Evolutionary conservation across 2,113 vertebrate genomes (phyloP).

Genomic region (Microcebus ravelobensis): DNA sequence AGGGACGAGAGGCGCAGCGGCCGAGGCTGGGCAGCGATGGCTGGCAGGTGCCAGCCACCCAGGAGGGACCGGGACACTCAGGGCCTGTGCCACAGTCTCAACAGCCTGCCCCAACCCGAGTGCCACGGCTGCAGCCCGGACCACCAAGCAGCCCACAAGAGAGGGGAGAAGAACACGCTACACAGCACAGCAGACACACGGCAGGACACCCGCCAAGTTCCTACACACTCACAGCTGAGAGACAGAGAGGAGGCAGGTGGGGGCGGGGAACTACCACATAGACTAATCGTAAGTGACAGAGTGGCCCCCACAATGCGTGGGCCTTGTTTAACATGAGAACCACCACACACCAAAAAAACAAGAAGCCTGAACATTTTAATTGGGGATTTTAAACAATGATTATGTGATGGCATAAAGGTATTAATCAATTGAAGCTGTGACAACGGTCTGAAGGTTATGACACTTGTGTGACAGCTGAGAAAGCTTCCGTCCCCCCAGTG

Average conservation of each 20-base stretch:
- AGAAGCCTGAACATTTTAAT: too few species aligned
- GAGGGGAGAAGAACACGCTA: too few species aligned
- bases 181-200: accelerated
- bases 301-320: accelerated
- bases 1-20: accelerated
- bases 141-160: not conserved
- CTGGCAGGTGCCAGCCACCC: not conserved
- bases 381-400: not conserved
- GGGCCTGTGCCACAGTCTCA: too few species aligned
- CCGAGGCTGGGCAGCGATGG: not conserved
- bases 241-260: too few species aligned
- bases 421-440: not conserved
- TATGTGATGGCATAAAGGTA: accelerated
- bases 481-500: not conserved
- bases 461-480: accelerated
- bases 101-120: not conserved
- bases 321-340: not conserved
- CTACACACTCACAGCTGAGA: too few species aligned
- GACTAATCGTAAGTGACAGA: too few species aligned
- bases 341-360: not conserved
- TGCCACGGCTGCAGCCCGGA: not conserved
- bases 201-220: not conserved
- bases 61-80: accelerated
- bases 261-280: accelerated
- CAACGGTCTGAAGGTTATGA: accelerated